Percentiles rank a stretch among this genome's conserved stretches.
Evolutionary conservation across 2,888 invertebrate genomes (phyloP).

Genomic region (Drosophila suboccidentalis): DNA sequence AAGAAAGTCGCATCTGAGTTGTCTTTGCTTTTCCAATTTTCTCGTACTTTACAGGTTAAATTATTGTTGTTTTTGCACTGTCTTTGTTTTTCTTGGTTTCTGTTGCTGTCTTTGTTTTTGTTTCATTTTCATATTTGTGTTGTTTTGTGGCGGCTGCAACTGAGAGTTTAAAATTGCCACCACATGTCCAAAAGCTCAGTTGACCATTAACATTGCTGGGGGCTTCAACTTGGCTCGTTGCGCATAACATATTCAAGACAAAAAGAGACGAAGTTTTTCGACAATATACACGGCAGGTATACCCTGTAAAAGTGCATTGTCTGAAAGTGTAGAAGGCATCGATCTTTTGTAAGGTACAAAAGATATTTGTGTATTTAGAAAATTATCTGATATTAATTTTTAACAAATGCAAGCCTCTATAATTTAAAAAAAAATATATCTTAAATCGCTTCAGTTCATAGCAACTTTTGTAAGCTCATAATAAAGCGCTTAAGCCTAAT

Average conservation of each 20-base stretch:
- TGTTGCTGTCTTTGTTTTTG: slow-evolving; percentile 25
- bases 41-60: slow-evolving; percentile 17
- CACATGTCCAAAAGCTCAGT: slow-evolving; percentile 16
- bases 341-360: no score
- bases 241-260: slow-evolving; percentile 20
- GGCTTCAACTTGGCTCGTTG: slow-evolving; percentile 10
- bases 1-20: slow-evolving; percentile 59
- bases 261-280: slow-evolving; percentile 9
- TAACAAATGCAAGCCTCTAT: no score
- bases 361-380: no score
- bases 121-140: slow-evolving; percentile 22
- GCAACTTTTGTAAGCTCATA: no score
- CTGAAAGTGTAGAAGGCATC: not conserved
- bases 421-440: no score
- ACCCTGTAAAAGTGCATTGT: slow-evolving; percentile 7
- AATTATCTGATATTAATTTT: no score
- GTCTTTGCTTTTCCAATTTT: slow-evolving; percentile 32
- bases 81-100: slow-evolving; percentile 15
- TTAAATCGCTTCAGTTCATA: no score
- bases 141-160: slow-evolving; percentile 33
- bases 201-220: slow-evolving; percentile 62
- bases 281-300: slow-evolving; percentile 11
- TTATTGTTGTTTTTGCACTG: slow-evolving; percentile 16
- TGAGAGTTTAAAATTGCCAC: slow-evolving; percentile 53
- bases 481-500: no score